Conservation (phyloP, 2,888 invertebrate species). For the Bellardia bayeri region DNA sequence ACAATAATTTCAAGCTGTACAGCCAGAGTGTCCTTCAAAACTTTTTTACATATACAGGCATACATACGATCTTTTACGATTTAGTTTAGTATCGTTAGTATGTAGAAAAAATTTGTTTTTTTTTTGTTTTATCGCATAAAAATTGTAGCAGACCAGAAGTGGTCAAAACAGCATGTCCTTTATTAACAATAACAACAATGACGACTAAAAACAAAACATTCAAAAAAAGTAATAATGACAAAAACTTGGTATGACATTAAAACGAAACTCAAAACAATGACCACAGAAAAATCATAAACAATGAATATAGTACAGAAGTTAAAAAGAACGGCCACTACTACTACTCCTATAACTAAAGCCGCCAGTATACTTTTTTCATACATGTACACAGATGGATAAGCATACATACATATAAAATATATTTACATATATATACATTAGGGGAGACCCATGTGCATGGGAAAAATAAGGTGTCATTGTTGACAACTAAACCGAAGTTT, state of each 20-base stretch:
- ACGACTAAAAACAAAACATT: conserved; percentile 9
- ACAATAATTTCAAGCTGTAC: conserved; percentile 63
- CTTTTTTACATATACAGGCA: not conserved
- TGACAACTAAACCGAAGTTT: too few relatives aligned
- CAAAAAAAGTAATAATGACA: conserved; percentile 67
- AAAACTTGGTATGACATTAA: conserved; percentile 71
- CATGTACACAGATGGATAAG: not conserved
- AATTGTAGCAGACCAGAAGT: conserved; percentile 44
- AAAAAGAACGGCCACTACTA: conserved; percentile 2
- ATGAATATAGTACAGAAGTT: conserved; percentile 17
- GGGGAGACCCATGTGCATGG: too few relatives aligned
- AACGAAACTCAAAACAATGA: conserved; percentile 59
- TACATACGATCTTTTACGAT: conserved; percentile 6
- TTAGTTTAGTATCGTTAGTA: conserved; percentile 30
- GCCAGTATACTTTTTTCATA: not conserved
- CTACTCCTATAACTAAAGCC: not conserved
- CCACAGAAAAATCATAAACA: conserved; percentile 60
- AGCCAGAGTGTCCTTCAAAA: conserved; percentile 46
- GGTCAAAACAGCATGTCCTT: conserved; percentile 62
- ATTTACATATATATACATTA: too few relatives aligned
- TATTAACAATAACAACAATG: conserved; percentile 54
- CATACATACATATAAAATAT: not conserved
- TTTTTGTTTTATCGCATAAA: conserved; percentile 35
- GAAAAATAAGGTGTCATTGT: too few relatives aligned
- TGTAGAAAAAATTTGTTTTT: conserved; percentile 18